Evolutionary conservation across 2,888 invertebrate species (phyloP).

Genomic region (Limnephilus rhombicus): DNA sequence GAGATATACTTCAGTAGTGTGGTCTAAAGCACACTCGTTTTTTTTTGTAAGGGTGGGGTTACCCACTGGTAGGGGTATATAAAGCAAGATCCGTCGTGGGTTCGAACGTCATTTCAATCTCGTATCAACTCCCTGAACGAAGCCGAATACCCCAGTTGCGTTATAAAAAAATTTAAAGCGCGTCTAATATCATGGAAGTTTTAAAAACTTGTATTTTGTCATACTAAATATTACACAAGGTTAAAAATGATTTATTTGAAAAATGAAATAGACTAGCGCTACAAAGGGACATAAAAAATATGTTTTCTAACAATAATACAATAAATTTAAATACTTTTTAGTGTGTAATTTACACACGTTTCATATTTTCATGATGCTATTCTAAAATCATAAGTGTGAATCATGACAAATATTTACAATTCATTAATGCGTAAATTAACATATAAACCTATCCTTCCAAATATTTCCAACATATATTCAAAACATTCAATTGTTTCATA

Average conservation of each 20-base stretch:
- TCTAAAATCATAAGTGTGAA: constrained; percentile 13
- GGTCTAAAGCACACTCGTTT: too few species aligned
- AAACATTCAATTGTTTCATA: constrained; percentile 5
- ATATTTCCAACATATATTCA: constrained; percentile 20
- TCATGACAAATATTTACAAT: constrained; percentile 47
- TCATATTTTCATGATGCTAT: constrained; percentile 15
- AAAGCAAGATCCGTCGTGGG: too few species aligned
- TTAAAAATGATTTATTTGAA: background rate
- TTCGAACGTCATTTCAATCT: too few species aligned
- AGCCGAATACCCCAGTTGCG: too few species aligned
- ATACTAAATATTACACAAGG: background rate
- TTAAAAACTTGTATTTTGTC: background rate
- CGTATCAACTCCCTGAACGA: too few species aligned
- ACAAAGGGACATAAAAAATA: background rate
- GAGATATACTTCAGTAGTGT: too few species aligned
- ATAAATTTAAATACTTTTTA: constrained; percentile 24
- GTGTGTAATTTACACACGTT: constrained; percentile 4
- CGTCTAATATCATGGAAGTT: background rate
- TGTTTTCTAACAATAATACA: background rate
- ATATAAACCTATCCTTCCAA: background rate
- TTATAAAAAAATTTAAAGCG: background rate
- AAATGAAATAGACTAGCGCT: background rate
- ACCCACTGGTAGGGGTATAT: too few species aligned
- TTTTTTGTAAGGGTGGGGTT: too few species aligned
- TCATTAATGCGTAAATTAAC: constrained; percentile 9